Conservation (phyloP, 2,888 invertebrate genomes). For the Ptilodon capucinus region DNA sequence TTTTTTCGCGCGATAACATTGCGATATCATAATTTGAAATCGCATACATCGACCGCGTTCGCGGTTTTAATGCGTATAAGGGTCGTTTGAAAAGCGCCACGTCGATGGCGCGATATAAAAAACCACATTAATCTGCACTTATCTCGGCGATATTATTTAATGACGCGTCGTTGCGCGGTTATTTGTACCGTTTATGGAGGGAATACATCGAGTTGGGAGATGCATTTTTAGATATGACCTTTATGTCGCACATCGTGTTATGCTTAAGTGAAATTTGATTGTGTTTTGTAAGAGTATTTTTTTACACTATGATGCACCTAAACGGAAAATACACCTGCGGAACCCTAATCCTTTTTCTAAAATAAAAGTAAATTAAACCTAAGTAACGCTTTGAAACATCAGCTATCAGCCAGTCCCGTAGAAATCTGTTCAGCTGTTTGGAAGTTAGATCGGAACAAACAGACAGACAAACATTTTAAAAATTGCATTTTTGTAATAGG, state of each 20-base stretch:
- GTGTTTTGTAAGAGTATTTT: too few species aligned
- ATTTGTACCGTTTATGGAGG: conserved; percentile 77
- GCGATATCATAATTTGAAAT: conserved; percentile 66
- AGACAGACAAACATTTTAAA: too few species aligned
- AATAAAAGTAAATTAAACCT: too few species aligned
- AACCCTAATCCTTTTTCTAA: too few species aligned
- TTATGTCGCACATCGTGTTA: conserved; percentile 48
- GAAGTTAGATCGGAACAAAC: too few species aligned
- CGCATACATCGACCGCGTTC: conserved; percentile 58
- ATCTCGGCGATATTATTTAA: conserved; percentile 80
- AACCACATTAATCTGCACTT: conserved; percentile 79
- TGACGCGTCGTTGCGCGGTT: conserved; percentile 77
- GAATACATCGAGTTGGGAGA: conserved; percentile 58
- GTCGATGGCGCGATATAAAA: conserved; percentile 72
- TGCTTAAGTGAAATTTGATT: conserved; percentile 55
- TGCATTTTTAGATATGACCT: conserved; percentile 66
- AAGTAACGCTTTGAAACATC: too few species aligned
- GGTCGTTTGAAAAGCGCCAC: conserved; percentile 58
- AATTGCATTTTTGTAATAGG: too few species aligned
- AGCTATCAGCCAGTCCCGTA: too few species aligned
- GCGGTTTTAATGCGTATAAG: conserved; percentile 63
- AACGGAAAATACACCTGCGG: too few species aligned
- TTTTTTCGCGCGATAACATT: conserved; percentile 33
- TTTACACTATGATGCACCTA: too few species aligned
- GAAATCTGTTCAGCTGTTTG: too few species aligned